These are phyloP conservation scores for Paratilapia polleni DNA, from an alignment of 2,113 vertebrate genomes.

Conservation along the genomic window DNA sequence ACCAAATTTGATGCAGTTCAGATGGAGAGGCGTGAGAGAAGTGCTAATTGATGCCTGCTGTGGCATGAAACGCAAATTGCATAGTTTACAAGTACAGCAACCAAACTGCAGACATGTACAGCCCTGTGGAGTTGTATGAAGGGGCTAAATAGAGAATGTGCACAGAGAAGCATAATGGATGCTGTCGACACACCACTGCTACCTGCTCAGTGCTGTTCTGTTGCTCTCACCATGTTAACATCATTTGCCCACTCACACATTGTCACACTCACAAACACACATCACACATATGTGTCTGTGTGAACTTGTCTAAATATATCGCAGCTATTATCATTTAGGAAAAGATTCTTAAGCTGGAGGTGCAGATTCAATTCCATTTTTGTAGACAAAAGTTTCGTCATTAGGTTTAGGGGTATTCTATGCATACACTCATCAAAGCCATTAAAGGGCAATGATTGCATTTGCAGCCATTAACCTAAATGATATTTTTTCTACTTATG, in stretches of 20 bases:
- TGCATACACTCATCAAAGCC: conserved; percentile 54
- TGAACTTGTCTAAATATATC: conserved; percentile 22
- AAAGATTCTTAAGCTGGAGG: background rate
- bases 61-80: conserved; percentile 63
- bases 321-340: background rate
- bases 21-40: conserved; percentile 64
- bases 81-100: conserved; percentile 64
- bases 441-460: conserved; percentile 62
- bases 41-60: conserved; percentile 76
- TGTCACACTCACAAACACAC: conserved; percentile 1
- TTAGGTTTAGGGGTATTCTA: conserved; percentile 36
- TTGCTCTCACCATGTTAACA: conserved; percentile 21
- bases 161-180: conserved; percentile 46
- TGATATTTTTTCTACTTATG: conserved; percentile 53
- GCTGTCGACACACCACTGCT: conserved; percentile 23
- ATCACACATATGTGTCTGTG: background rate
- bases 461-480: conserved; percentile 62
- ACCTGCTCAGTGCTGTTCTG: conserved; percentile 14
- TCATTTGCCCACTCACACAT: conserved; percentile 30
- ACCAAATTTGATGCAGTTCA: conserved; percentile 61
- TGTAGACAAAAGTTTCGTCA: conserved; percentile 29
- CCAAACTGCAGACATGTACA: conserved; percentile 39
- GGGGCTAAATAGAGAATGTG: conserved; percentile 53
- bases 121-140: conserved; percentile 35
- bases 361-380: conserved; percentile 30